Evolutionary conservation across 2,888 invertebrate genomes (phyloP), one percentile per base, ranked within the genome.

Genomic region (Dione juno): DNA sequence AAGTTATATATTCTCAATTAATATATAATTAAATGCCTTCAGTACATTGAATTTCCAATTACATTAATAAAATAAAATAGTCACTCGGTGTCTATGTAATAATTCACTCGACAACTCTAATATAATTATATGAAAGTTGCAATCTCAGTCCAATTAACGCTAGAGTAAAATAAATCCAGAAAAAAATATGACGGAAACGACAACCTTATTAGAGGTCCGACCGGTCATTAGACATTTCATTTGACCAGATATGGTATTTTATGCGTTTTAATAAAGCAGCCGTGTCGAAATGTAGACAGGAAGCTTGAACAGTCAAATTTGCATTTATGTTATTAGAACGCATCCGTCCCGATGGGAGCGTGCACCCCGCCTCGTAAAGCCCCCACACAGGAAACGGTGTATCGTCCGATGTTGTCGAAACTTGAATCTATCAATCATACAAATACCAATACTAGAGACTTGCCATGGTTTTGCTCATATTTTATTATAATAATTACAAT

Each of bases 261-360:
- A 64, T 48, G 50, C 45, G 69, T 66, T 70, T 66, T 71, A 57
- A 71, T 72, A 70, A 40, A 67, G 63, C 28, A 59, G 63, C 37
- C 61, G 74, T 70, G 69, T 67, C 67, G 67, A 69, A 69, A 71
- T 43, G 59, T 50, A 82, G 78, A 82, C 88, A 88, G 90, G 91
- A 91, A 88, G 82, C 83, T 80, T 72, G 80, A 88, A 89, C 87
- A 87, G 84, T 83, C 87, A 82, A 89, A 91, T 90, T 90, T 90
- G 91, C 90, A 90, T 90, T 89, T 87, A 89, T 88, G 87, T 87
- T 82, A 89, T 91, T 89, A 88, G 84, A 79, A 76, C 79, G 85
- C 86, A 87, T 90, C 90, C 90, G 90, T 66, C 70, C 74, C 67
- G 67, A 67, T 65, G 77, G 75, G 77, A 74, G 64, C 75, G 66